phyloP scores from a whole-genome alignment of 2,888 invertebrate genomes.

The Neoaliturus tenellus region DNA sequence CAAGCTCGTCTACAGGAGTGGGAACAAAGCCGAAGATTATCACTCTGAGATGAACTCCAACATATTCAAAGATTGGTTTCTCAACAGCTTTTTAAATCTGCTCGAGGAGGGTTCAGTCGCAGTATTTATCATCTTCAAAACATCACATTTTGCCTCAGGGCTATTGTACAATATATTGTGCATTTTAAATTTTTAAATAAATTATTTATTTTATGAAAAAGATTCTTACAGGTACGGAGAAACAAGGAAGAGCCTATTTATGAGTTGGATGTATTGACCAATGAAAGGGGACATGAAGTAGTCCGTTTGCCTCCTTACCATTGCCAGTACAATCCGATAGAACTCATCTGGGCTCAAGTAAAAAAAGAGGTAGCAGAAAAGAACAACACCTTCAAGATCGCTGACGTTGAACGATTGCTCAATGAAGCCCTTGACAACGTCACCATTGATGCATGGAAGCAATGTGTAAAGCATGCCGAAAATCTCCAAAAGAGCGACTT shows the following conservation, averaged over 20 bases:
- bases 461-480: neutral
- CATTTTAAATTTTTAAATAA: conserved; percentile 33
- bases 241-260: neutral
- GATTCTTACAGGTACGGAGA: neutral
- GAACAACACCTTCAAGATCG: conserved; percentile 42
- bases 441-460: neutral
- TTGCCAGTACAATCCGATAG: conserved; percentile 45
- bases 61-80: conserved; percentile 42
- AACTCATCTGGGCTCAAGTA: conserved; percentile 55
- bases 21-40: neutral
- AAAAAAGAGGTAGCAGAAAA: conserved; percentile 30
- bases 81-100: neutral
- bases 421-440: conserved; percentile 7
- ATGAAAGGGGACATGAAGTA: conserved; percentile 27
- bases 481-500: neutral
- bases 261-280: conserved; percentile 8
- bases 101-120: neutral
- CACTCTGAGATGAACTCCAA: neutral
- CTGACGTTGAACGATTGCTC: conserved; percentile 26
- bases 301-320: conserved; percentile 35
- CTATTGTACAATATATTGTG: conserved; percentile 55
- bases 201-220: neutral
- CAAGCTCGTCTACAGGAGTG: neutral
- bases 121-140: too few relatives aligned
- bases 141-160: conserved; percentile 11